Evolutionary conservation across 2,113 vertebrate genomes (phyloP), one percentile per base, ranked within the genome.

Genomic region (Lamprologus sp.): DNA sequence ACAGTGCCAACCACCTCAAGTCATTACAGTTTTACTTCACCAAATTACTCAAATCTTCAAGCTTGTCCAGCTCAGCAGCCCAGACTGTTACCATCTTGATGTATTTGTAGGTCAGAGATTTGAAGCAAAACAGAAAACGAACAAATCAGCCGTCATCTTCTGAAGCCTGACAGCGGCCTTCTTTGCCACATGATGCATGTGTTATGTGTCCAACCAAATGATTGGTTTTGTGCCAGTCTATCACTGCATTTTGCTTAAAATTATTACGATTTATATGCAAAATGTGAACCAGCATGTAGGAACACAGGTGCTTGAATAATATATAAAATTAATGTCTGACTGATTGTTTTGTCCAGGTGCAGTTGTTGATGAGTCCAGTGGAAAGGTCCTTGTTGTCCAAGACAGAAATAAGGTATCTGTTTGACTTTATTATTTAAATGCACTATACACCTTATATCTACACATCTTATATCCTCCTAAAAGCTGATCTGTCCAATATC

Each of bases 301-400:
- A 26, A 28, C 7, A 49, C 26, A 2, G 8, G 4, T n/a, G 15
- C 15, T 77, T 13, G 15, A 12, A 77, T 49, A 77, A 77, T 49
- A 12, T 12, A 31, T 77, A 12, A 33, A 77, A n/a, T 51, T 5
- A 1, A 31, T 31, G 40, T 60, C 55, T 60, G 23, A 33, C 11
- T 60, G 23, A 47, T 45, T 73, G 11, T 13, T 60, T 49, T 83
- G 8, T 82, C 9, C 83, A 99, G 98, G 98, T 94, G 98, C 98
- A 87, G 98, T 99, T 58, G 96, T 99, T 53, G 97, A 99, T 91
- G 96, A 97, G 94, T 95, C 94, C 40, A 97, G 94, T 56, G 96
- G 97, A 51, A 98, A 97, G 92, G 97, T 99, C 89, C 91, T 99
- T n/a, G 98, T 98, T 3, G 97, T 99, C 79, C 98, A 99, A 92